These are phyloP conservation scores for Orthonevra nobilis DNA, from an alignment of 2,888 invertebrate genomes.

Conservation along the genomic window DNA sequence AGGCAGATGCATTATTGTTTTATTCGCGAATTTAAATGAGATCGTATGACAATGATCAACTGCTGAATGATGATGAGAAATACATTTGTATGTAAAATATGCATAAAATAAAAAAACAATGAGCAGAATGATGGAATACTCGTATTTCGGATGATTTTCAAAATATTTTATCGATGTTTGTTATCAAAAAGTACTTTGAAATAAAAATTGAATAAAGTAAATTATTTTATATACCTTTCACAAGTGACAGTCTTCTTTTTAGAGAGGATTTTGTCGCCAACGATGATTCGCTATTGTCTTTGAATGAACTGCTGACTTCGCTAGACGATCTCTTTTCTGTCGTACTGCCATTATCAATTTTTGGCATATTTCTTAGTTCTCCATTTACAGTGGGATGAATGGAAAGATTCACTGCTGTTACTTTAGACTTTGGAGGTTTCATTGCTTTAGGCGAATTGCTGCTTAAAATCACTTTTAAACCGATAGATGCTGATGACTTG, in stretches of 20 bases:
- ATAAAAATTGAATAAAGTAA: no score
- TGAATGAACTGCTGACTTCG: constrained; percentile 57
- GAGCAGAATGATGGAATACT: no score
- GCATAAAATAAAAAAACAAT: no score
- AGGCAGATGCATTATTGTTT: constrained; percentile 34
- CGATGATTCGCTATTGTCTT: constrained; percentile 67
- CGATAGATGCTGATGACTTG: constrained; percentile 29
- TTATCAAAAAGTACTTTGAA: no score
- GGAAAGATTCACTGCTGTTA: constrained; percentile 5
- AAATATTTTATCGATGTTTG: no score
- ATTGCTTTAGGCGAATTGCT: constrained; percentile 69
- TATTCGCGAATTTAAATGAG: constrained; percentile 33
- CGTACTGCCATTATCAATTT: constrained; percentile 22
- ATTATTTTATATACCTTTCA: constrained; percentile 77
- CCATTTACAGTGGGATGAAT: background rate
- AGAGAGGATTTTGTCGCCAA: constrained; percentile 35
- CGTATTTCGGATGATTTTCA: no score
- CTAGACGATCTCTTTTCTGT: constrained; percentile 43
- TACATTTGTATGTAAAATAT: background rate
- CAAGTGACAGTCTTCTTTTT: constrained; percentile 74
- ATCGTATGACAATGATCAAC: constrained; percentile 30
- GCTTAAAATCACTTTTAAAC: background rate
- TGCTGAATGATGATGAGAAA: constrained; percentile 25
- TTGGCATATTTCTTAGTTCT: background rate
- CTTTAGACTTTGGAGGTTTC: constrained; percentile 73